A percentile compares a stretch with the other conserved stretches of the same genome.
phyloP scores from a whole-genome alignment of 2,888 invertebrate genomes.

The Leptothorax acervorum region DNA sequence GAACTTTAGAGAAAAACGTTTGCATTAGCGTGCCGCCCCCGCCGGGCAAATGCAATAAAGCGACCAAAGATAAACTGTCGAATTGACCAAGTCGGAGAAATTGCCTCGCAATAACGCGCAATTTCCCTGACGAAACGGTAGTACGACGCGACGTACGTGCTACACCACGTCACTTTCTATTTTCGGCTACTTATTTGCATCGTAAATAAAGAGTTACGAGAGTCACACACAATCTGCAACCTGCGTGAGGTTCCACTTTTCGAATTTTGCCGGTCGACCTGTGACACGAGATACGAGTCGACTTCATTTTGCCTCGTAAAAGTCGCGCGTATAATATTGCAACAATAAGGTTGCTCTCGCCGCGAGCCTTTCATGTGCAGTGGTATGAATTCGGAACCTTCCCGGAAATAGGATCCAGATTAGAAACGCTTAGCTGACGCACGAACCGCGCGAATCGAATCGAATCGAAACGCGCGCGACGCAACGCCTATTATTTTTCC shows the following conservation, averaged over 20 bases:
- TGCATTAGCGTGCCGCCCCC: slow-evolving; percentile 45
- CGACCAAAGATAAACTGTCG: slow-evolving; percentile 57
- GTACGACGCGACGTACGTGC: background rate
- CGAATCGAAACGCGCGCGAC: background rate
- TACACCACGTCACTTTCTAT: slow-evolving; percentile 14
- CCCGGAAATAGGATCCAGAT: slow-evolving; percentile 16
- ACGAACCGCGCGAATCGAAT: background rate
- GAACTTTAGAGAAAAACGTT: slow-evolving; percentile 48
- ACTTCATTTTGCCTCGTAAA: background rate
- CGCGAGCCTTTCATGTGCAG: background rate
- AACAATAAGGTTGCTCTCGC: background rate
- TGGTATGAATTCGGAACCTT: background rate
- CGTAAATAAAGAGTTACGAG: slow-evolving; percentile 29
- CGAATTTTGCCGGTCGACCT: background rate
- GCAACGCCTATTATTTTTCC: slow-evolving; percentile 42
- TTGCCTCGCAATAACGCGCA: slow-evolving; percentile 55
- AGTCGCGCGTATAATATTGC: background rate
- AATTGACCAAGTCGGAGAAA: slow-evolving; percentile 60
- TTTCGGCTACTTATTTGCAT: slow-evolving; percentile 34
- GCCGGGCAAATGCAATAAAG: slow-evolving; percentile 58
- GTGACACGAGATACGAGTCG: background rate
- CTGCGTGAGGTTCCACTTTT: background rate
- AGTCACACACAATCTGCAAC: background rate
- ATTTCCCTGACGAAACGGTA: slow-evolving; percentile 3
- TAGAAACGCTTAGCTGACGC: slow-evolving; percentile 28